Evolutionary conservation across 2,797 vertebrate species (phyloP), one percentile per base, ranked within the genome.

Genomic region (Limosa lapponica): DNA sequence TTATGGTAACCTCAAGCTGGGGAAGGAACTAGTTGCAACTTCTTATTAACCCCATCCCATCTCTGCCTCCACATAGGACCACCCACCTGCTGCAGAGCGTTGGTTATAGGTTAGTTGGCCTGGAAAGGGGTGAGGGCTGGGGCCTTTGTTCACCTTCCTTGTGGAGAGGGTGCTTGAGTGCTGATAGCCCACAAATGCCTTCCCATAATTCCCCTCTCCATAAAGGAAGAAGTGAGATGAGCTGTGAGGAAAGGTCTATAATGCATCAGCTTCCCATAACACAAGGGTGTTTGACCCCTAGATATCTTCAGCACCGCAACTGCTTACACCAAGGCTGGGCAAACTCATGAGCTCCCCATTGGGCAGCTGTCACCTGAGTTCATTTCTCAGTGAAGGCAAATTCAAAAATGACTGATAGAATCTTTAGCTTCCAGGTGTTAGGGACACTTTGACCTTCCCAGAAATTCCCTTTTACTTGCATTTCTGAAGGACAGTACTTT

Each of bases 261-360:
- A 20, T 17, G 46, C 23, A 54, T 39, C 59, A 59, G 7, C 25
- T 41, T 64, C 16, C 52, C 23, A 1, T 30, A n/a, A 36, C 32
- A 15, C 30, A 43, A 17, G 8, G 24, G 5, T 1, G 1, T 54
- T 87, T 61, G 46, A 34, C 36, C 24, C 6, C 30, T 24, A 30
- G 25, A 41, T 7, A 7, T 15, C 39, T 66, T 71, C 65, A 54
- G 27, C 49, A 30, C 30, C 1, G 3, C 0, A 0, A 5, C 14
- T 28, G 62, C 27, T 83, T 58, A 32, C 25, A 39, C 28, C 3
- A 1, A 18, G 44, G 16, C 19, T 44, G 23, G 36, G 28, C 7
- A 75, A 83, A 20, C 37, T 32, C 37, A 18, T 1, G 6, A 22
- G 32, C 3, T 70, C 11, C 51, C 20, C 1, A 0, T 15, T 28